These are phyloP conservation scores for Pachycephus smyrnensis DNA, from an alignment of 2,888 invertebrate species.

Conservation along the genomic window DNA sequence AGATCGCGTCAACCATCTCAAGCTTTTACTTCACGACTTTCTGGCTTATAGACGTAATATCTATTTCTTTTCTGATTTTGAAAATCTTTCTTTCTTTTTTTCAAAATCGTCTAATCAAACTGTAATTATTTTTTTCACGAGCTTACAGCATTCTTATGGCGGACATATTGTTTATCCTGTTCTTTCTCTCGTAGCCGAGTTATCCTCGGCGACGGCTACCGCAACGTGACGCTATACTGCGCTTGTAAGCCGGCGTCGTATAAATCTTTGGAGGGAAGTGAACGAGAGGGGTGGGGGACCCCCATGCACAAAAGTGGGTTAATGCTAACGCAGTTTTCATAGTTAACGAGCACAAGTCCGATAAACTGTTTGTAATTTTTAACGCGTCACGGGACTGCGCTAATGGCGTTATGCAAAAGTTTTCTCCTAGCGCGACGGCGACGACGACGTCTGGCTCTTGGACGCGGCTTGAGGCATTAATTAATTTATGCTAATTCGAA, in stretches of 20 bases:
- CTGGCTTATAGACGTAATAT: not conserved
- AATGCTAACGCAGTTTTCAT: constrained; percentile 36
- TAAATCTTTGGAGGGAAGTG: not conserved
- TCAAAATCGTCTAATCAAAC: too few relatives aligned
- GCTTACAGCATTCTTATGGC: rapidly evolving
- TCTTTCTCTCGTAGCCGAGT: not conserved
- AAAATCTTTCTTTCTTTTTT: too few relatives aligned
- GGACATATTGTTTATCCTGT: not conserved
- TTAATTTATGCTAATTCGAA: constrained; percentile 4
- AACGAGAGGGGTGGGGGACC: constrained; percentile 23
- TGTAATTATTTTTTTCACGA: not conserved
- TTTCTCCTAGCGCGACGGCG: not conserved
- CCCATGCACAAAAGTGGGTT: constrained; percentile 36
- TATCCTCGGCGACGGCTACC: not conserved
- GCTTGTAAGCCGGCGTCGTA: not conserved
- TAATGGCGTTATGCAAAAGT: constrained; percentile 13
- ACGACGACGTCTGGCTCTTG: not conserved
- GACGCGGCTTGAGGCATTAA: not conserved
- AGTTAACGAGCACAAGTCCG: constrained; percentile 36
- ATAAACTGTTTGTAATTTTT: constrained; percentile 26
- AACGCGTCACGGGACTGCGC: not conserved
- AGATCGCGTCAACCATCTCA: not conserved
- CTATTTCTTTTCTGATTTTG: not conserved
- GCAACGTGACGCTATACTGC: not conserved
- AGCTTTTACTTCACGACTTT: not conserved